Base-by-base conservation (phyloP, 2,888 invertebrate genomes). In the Drosophila neoperkinsi region DNA sequence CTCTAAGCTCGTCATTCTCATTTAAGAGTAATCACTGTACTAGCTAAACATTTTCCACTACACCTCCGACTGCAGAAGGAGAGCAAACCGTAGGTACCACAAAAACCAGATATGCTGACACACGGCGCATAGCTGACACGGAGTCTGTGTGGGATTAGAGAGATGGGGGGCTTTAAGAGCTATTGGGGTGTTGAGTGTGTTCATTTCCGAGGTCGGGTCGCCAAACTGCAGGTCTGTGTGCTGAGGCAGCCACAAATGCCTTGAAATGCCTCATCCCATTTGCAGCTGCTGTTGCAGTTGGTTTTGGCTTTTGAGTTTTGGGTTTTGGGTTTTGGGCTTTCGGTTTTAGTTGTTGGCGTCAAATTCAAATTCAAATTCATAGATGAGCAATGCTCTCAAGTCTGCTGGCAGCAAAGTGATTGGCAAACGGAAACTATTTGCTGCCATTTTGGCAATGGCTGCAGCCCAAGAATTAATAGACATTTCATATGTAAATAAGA, bases 351-450 rank as follows among this genome's bases (percentile, higher is more conserved):
- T 46, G 56, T 58, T 16, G 77, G 84, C 66, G 81, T 85, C 71
- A 68, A 77, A 81, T 74, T 71, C 71, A 68, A 77, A 81, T 74
- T 77, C 74, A 71, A 74, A 61, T 61, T 57, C 83, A 75, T 63
- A 70, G 81, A 71, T 79, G 72, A 71, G 75, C 75, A 72, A 69
- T 79, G 64, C 70, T 70, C 57, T 71, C 65, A 53, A 64, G 67
- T 64, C 49, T 68, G 68, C 33, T 63, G 68, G 33, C 64, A 43
- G 73, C 43, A 70, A 74, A 86, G 74, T 77, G 86, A 81, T 78
- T 84, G 87, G 73, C 71, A 82, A 81, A 71, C 87, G 89, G 84
- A 90, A 87, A 89, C 90, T 81, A 90, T 90, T 88, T 87, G 90
- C 89, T 77, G 82, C 75, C 90, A 85, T 82, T 90, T 88, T 68